Base-by-base conservation (phyloP, 53 echinoderm and acorn worm genomes). In the Actinopyga echinites region DNA sequence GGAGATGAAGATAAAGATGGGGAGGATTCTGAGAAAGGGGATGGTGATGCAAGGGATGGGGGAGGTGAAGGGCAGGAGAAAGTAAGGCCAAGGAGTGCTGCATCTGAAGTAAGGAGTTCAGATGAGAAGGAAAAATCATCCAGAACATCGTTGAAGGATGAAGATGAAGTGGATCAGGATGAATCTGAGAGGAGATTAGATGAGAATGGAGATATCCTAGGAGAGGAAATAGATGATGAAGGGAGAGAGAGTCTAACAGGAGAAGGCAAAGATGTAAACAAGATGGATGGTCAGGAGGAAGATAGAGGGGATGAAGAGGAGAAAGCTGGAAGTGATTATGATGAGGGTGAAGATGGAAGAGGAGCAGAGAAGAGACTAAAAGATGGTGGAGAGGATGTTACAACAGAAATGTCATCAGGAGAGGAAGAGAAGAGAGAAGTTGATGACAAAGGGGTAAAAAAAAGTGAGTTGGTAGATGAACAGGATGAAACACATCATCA, bases 191-290 rank as follows among this genome's bases (percentile, higher is more conserved):
- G 30, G 30, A 19, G 28, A 26, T n/a, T n/a, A 24, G 74, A n/a
- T 42, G 42, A 44, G 74, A 22, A 44, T 38, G 25, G 28, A 11
- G 42, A 74, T 69, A 3, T 35, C 22, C 22, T 74, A n/a, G 44
- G 19, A 74, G 74, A n/a, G 21, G 74, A 74, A 38, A 69, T 5
- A 69, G 37, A 29, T 69, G 69, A 69, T 22, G 9, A 12, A 38
- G 20, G 53, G 10, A 25, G 31, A 55, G 54, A 42, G 32, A 55
- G n/a, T 3, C 36, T 38, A 21, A 15, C 42, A 40, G 11, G 26
- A 22, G 74, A 40, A 43, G 26, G 24, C 25, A 20, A 73, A 22
- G 11, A 6, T 6, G 43, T 33, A 25, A 43, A 19, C 11, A 26
- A 73, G 43, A n/a, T 21, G 36, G 8, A 20, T 1, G 26, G 24